Percentiles rank a stretch among this genome's conserved stretches.
Evolutionary conservation across 2,888 invertebrate species (phyloP).

Genomic region (Cyclophora punctaria): DNA sequence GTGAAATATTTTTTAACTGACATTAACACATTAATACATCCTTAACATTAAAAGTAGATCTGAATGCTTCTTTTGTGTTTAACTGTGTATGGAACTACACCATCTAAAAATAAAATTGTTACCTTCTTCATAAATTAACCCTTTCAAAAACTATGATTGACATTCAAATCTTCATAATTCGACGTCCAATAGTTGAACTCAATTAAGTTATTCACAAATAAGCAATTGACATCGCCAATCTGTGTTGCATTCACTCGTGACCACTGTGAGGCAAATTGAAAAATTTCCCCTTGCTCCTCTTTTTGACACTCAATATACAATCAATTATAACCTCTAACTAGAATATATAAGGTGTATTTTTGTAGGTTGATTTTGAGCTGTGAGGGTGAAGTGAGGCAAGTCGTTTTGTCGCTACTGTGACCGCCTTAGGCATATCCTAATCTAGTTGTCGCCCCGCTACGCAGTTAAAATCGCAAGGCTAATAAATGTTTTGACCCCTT

Average conservation of each 20-base stretch:
- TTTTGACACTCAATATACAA: slow-evolving; percentile 11
- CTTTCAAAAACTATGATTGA: too few relatives aligned
- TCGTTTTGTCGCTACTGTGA: slow-evolving; percentile 19
- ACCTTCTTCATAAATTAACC: too few relatives aligned
- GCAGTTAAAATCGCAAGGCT: slow-evolving; percentile 73
- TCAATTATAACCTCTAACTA: slow-evolving; percentile 12
- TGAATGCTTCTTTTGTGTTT: too few relatives aligned
- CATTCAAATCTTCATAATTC: too few relatives aligned
- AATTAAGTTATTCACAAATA: slow-evolving; percentile 15
- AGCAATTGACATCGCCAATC: slow-evolving; percentile 35
- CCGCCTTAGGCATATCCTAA: slow-evolving; percentile 51
- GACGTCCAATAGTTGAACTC: background rate
- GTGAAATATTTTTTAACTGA: too few relatives aligned
- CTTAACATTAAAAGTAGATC: too few relatives aligned
- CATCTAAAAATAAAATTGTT: too few relatives aligned
- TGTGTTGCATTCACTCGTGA: slow-evolving; percentile 33
- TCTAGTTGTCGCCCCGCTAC: slow-evolving; percentile 65
- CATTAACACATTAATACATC: too few relatives aligned
- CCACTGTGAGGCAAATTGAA: slow-evolving; percentile 37
- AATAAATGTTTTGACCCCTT: slow-evolving; percentile 75
- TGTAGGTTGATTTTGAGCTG: background rate
- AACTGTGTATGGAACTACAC: too few relatives aligned
- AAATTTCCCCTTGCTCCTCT: slow-evolving; percentile 18
- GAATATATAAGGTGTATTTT: too few relatives aligned
- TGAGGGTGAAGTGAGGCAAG: slow-evolving; percentile 45